These are phyloP conservation scores for Trissoscelio sp. DNA, from an alignment of 2,888 invertebrate species.

Conservation along the genomic window DNA sequence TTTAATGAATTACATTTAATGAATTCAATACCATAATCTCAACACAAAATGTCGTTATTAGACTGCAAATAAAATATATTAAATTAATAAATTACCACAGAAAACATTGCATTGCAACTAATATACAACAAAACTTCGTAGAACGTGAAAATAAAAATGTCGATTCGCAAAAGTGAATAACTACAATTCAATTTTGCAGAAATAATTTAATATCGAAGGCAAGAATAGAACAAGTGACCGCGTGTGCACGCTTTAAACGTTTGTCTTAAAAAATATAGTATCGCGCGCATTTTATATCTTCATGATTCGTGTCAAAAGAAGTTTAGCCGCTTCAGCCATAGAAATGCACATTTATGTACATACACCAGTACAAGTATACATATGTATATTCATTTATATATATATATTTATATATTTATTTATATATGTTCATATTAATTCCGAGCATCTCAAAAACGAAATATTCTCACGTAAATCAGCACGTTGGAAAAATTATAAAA, in stretches of 20 bases:
- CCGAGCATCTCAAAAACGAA: not conserved
- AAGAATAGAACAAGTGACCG: constrained; percentile 59
- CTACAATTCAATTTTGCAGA: constrained; percentile 49
- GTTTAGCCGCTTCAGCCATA: constrained; percentile 25
- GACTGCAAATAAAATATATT: constrained; percentile 12
- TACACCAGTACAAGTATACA: constrained; percentile 49
- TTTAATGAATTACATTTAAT: constrained; percentile 10
- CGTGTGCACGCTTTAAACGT: constrained; percentile 41
- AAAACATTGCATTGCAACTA: constrained; percentile 18
- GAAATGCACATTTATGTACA: constrained; percentile 58
- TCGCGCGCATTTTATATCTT: constrained; percentile 32
- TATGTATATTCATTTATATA: no score
- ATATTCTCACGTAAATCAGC: not conserved
- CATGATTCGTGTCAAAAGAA: constrained; percentile 41
- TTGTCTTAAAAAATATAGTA: constrained; percentile 57
- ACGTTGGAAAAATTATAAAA: not conserved
- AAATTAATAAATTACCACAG: constrained; percentile 2
- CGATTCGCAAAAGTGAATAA: constrained; percentile 18
- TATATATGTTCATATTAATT: constrained; percentile 15
- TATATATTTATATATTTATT: constrained; percentile 10
- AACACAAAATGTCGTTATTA: constrained; percentile 5
- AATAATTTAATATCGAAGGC: constrained; percentile 63
- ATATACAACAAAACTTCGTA: constrained; percentile 15
- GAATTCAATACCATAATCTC: constrained; percentile 16
- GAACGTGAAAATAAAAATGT: constrained; percentile 1